Evolutionary conservation across 2,797 vertebrate genomes (phyloP).

Genomic region (Rhinogobio ventralis): DNA sequence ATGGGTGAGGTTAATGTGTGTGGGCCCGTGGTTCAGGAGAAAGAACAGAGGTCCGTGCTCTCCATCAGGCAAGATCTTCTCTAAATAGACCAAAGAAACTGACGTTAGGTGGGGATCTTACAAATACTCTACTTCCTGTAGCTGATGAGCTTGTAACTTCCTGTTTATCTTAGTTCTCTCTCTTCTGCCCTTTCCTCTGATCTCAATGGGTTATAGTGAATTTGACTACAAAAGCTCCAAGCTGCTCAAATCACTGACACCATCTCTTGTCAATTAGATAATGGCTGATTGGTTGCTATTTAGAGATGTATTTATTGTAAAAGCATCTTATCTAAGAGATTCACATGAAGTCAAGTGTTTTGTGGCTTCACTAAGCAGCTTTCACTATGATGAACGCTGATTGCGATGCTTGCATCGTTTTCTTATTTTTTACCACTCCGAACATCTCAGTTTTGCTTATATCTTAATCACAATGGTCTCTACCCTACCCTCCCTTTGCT

Average conservation of each 20-base stretch:
- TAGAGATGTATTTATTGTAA: background rate
- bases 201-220: constrained; percentile 60
- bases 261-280: constrained; percentile 37
- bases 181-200: constrained; percentile 65
- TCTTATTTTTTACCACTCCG: constrained; percentile 25
- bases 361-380: background rate
- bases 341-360: background rate
- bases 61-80: constrained; percentile 58
- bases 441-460: background rate
- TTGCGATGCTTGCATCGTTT: constrained; percentile 35
- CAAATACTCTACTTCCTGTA: constrained; percentile 60
- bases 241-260: constrained; percentile 43
- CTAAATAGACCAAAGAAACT: constrained; percentile 62
- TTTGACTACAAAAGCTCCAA: constrained; percentile 65
- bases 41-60: constrained; percentile 55
- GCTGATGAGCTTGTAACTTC: constrained; percentile 69
- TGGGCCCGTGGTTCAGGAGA: constrained; percentile 61
- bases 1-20: constrained; percentile 67
- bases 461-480: background rate
- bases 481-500: background rate
- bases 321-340: background rate
- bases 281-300: background rate
- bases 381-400: background rate
- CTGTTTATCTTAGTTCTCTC: constrained; percentile 76
- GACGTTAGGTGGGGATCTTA: constrained; percentile 70